Conservation (phyloP, 2,888 invertebrate genomes). For the Drosophila mettleri region DNA sequence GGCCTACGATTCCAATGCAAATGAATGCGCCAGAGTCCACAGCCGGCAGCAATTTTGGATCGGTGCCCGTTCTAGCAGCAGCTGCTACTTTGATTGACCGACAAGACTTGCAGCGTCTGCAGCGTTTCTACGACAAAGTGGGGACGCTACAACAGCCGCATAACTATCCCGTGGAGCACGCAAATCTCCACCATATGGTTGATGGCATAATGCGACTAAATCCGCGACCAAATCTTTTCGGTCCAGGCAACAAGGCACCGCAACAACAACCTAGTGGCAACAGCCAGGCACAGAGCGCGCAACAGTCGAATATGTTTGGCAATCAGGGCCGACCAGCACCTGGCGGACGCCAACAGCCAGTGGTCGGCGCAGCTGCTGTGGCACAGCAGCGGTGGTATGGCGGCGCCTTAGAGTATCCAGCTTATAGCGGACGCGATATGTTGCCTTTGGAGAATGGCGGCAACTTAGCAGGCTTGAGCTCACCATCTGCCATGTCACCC, state of each 20-base stretch:
- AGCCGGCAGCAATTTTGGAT: constrained; percentile 46
- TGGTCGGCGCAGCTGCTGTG: constrained; percentile 57
- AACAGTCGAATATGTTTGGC: constrained; percentile 63
- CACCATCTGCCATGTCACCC: constrained; percentile 85
- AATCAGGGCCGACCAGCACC: constrained; percentile 77
- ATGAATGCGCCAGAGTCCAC: constrained; percentile 55
- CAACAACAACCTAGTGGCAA: constrained; percentile 48
- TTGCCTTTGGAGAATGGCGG: constrained; percentile 83
- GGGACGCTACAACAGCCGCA: constrained; percentile 57
- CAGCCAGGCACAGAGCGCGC: constrained; percentile 67
- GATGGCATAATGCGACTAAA: constrained; percentile 89
- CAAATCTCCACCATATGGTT: constrained; percentile 46
- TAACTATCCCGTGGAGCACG: constrained; percentile 76
- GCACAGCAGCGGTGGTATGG: constrained; percentile 76
- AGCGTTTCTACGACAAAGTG: constrained; percentile 74
- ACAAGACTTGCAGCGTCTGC: constrained; percentile 62
- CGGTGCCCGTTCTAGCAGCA: constrained; percentile 15
- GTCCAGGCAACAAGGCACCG: constrained; percentile 79
- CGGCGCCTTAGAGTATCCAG: constrained; percentile 73
- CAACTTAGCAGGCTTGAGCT: constrained; percentile 78
- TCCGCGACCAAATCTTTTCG: constrained; percentile 92
- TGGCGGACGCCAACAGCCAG: constrained; percentile 49
- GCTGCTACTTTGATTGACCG: constrained; percentile 64
- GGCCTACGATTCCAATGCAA: constrained; percentile 78
- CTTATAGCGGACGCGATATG: constrained; percentile 79